These are phyloP conservation scores for Aphidius colemani DNA, from an alignment of 2,888 invertebrate species.

Conservation along the genomic window DNA sequence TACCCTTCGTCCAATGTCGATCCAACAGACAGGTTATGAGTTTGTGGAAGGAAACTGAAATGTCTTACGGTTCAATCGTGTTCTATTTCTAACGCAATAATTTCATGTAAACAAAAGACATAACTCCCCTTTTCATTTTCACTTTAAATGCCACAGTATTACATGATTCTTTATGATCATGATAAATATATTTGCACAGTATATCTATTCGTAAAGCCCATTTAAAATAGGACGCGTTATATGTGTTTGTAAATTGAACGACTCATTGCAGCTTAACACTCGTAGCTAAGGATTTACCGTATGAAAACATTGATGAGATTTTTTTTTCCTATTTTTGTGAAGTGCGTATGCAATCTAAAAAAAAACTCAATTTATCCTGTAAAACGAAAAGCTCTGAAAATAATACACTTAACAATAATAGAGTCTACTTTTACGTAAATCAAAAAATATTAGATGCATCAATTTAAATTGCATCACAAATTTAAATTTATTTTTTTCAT, in stretches of 20 bases:
- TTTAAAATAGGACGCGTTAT: not conserved
- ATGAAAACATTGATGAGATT: constrained; percentile 36
- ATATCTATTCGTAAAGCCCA: constrained; percentile 1
- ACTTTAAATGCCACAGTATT: too few species aligned
- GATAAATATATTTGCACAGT: too few species aligned
- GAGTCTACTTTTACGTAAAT: too few species aligned
- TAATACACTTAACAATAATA: too few species aligned
- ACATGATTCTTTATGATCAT: too few species aligned
- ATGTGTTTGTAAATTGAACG: constrained; percentile 30
- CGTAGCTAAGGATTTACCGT: constrained; percentile 29
- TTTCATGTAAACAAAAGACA: not conserved
- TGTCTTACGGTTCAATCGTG: constrained; percentile 37
- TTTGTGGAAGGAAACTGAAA: constrained; percentile 33
- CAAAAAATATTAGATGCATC: too few species aligned
- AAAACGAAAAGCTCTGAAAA: too few species aligned
- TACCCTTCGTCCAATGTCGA: constrained; percentile 5
- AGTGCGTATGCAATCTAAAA: not conserved
- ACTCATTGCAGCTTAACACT: constrained; percentile 28
- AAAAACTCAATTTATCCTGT: constrained; percentile 9
- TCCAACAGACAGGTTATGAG: constrained; percentile 31
- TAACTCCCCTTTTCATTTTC: not conserved
- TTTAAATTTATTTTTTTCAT: too few species aligned
- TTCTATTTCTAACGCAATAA: constrained; percentile 28
- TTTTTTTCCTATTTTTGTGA: not conserved
- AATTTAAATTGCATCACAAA: too few species aligned